Percentiles rank a stretch among this genome's conserved stretches.
These are phyloP conservation scores for Drosophila subquinaria DNA, from an alignment of 2,888 invertebrate genomes.

Conservation along the genomic window DNA sequence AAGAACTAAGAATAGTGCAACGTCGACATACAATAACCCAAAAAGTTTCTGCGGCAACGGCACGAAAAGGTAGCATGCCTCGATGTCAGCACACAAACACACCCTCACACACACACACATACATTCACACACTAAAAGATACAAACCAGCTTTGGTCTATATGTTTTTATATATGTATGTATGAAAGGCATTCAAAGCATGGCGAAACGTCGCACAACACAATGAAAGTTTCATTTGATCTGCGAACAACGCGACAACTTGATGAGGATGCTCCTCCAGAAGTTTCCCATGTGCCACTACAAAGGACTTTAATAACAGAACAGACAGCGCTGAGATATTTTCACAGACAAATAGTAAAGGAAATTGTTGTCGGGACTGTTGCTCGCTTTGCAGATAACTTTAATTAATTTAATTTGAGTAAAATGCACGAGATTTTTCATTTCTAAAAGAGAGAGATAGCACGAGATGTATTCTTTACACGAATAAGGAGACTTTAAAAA, in stretches of 20 bases:
- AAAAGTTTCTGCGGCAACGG: constrained; percentile 66
- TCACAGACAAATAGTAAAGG: constrained; percentile 7
- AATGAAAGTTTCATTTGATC: constrained; percentile 84
- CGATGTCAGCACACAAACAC: constrained; percentile 51
- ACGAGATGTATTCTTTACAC: neutral
- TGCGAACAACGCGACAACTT: constrained; percentile 64
- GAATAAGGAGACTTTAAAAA: too few species aligned
- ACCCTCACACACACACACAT: constrained; percentile 28
- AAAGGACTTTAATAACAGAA: constrained; percentile 16
- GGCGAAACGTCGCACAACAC: constrained; percentile 69
- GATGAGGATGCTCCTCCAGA: constrained; percentile 49
- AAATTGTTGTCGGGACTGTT: constrained; percentile 40
- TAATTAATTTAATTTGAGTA: constrained; percentile 14
- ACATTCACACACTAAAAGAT: constrained; percentile 19
- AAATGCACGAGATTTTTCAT: constrained; percentile 1
- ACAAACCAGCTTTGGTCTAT: constrained; percentile 14
- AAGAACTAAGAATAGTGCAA: constrained; percentile 70
- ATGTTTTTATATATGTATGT: constrained; percentile 19
- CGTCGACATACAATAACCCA: constrained; percentile 64
- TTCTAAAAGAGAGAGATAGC: neutral
- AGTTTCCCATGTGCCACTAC: constrained; percentile 13
- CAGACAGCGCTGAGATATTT: neutral
- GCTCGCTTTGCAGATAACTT: constrained; percentile 20
- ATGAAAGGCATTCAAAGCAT: constrained; percentile 50
- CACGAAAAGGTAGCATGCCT: constrained; percentile 67